phyloP scores from a whole-genome alignment of 1,140 invertebrate species.

The Diorhabda elongata region DNA sequence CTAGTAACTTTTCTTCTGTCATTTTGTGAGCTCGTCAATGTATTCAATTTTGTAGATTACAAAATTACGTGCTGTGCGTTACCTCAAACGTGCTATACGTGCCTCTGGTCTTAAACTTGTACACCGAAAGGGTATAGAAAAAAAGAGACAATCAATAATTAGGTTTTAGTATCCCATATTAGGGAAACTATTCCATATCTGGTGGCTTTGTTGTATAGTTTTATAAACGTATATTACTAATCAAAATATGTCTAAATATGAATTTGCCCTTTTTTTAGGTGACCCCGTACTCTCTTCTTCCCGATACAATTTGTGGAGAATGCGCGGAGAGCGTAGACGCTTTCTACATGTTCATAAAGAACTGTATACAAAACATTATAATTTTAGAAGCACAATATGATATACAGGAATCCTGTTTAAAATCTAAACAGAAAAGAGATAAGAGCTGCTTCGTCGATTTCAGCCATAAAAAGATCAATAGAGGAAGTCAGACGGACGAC shows the following conservation, averaged over 20 bases:
- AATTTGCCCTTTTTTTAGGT: slow-evolving; percentile 32
- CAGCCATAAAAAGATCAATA: slow-evolving; percentile 19
- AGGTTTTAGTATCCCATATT: neutral
- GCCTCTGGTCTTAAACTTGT: no score
- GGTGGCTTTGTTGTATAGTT: no score
- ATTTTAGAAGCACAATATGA: slow-evolving; percentile 43
- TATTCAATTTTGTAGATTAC: no score
- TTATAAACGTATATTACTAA: no score
- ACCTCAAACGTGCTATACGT: no score
- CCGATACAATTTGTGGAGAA: slow-evolving; percentile 41
- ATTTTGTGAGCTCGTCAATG: no score
- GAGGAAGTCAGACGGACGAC: slow-evolving; percentile 38
- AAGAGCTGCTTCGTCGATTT: slow-evolving; percentile 31
- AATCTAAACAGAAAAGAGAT: slow-evolving; percentile 39
- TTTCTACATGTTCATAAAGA: slow-evolving; percentile 43
- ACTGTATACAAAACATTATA: slow-evolving; percentile 43
- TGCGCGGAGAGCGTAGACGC: slow-evolving; percentile 39
- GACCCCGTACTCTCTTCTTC: slow-evolving; percentile 38
- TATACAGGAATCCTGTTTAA: slow-evolving; percentile 38
- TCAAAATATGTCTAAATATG: no score
- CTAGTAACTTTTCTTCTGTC: no score
- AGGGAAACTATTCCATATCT: no score
- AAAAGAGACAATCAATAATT: no score
- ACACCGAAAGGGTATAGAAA: no score
- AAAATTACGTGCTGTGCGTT: no score